Conservation (phyloP, 2,113 vertebrate species). For the Salvator merianae region DNA sequence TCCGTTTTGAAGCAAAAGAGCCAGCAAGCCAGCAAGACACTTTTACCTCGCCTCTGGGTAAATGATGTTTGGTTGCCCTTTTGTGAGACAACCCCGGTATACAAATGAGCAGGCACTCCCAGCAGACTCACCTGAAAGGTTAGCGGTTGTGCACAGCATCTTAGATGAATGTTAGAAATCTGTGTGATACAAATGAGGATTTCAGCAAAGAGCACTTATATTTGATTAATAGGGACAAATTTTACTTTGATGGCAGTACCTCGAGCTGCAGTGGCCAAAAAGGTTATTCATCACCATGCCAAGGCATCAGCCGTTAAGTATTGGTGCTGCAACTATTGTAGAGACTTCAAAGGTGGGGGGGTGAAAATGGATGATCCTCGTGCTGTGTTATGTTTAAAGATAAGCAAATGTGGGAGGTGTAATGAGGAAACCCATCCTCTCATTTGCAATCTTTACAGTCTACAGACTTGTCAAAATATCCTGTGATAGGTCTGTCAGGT, state of each 20-base stretch:
- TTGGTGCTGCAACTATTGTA: slow-evolving; percentile 46
- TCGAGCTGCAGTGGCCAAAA: slow-evolving; percentile 41
- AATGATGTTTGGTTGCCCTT: slow-evolving; percentile 67
- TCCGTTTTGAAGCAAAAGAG: slow-evolving; percentile 50
- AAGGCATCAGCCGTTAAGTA: neutral
- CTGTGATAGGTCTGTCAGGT: slow-evolving; percentile 57
- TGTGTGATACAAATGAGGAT: neutral
- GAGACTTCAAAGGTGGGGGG: slow-evolving; percentile 57
- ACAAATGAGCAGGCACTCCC: slow-evolving; percentile 65
- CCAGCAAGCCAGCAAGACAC: slow-evolving; percentile 51
- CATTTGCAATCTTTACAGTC: slow-evolving; percentile 67
- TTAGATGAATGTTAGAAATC: slow-evolving; percentile 49
- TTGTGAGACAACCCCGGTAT: slow-evolving; percentile 12
- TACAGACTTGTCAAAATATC: slow-evolving; percentile 65
- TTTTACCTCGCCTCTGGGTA: slow-evolving; percentile 54
- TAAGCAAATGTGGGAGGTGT: slow-evolving; percentile 31
- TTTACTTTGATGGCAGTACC: slow-evolving; percentile 44
- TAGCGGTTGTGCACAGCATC: slow-evolving; percentile 59
- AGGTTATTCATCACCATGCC: slow-evolving; percentile 51
- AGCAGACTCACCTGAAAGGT: slow-evolving; percentile 67
- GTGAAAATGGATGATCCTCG: slow-evolving; percentile 54
- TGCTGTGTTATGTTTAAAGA: slow-evolving; percentile 53
- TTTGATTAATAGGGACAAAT: slow-evolving; percentile 70
- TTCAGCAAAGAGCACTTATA: slow-evolving; percentile 52
- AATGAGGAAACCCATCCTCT: slow-evolving; percentile 47